Conservation (phyloP, 2,113 vertebrate genomes). For the Rhabdornis inornatus region DNA sequence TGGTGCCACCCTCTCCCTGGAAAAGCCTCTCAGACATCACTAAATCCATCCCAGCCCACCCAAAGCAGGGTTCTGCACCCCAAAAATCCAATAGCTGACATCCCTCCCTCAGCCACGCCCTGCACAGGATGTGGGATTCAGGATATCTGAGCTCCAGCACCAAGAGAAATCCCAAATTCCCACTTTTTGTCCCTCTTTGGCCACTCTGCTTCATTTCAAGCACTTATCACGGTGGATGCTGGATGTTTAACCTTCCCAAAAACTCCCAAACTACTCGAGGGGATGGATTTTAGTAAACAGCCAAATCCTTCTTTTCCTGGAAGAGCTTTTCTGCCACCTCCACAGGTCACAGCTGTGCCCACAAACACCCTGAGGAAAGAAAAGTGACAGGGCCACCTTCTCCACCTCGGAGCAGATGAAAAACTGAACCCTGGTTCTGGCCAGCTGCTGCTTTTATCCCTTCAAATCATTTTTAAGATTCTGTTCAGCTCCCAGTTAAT, state of each 20-base stretch:
- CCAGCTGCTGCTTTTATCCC: not conserved
- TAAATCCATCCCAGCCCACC: fast-evolving
- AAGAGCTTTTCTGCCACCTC: not conserved
- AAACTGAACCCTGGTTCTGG: not conserved
- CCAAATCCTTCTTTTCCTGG: not conserved
- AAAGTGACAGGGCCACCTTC: fast-evolving
- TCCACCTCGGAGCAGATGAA: not conserved
- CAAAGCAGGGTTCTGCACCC: not conserved
- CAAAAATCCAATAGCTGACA: not conserved
- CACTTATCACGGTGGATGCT: not conserved
- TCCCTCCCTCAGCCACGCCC: too few relatives aligned
- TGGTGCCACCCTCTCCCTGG: not conserved
- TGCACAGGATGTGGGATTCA: fast-evolving
- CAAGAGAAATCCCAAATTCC: not conserved
- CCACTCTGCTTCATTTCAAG: not conserved
- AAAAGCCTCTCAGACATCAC: not conserved
- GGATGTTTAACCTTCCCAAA: not conserved
- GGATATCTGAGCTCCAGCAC: not conserved
- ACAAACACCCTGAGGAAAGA: fast-evolving
- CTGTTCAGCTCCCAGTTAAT: not conserved
- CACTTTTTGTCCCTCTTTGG: fast-evolving
- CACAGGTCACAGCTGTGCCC: not conserved
- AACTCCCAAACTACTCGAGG: not conserved
- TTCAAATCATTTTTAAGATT: not conserved
- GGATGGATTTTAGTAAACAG: not conserved